phyloP scores from a whole-genome alignment of 2,113 vertebrate species.

The Pitta sordida region DNA sequence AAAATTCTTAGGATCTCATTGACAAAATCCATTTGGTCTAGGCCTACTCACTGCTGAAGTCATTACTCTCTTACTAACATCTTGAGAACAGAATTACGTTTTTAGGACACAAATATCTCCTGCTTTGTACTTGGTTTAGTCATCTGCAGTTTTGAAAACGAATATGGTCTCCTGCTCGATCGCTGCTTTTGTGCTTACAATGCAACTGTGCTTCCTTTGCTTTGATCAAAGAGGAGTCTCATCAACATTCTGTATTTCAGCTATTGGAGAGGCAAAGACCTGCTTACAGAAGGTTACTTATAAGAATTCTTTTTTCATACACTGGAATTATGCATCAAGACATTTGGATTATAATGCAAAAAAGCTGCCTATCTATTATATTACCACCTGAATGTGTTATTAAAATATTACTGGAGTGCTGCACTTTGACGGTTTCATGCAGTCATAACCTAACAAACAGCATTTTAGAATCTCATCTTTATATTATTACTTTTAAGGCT shows the following conservation, averaged over 20 bases:
- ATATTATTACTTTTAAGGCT: slow-evolving; percentile 67
- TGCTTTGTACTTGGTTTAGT: neutral
- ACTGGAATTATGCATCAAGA: slow-evolving; percentile 53
- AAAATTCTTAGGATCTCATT: neutral
- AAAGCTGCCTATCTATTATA: slow-evolving; percentile 44
- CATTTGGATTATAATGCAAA: slow-evolving; percentile 50
- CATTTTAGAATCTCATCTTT: slow-evolving; percentile 54
- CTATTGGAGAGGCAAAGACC: slow-evolving; percentile 51
- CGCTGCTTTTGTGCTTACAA: neutral
- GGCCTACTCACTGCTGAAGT: neutral
- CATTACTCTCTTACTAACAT: neutral
- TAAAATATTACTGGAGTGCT: slow-evolving; percentile 67
- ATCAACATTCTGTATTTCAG: neutral
- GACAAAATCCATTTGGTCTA: neutral
- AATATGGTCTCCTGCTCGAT: neutral
- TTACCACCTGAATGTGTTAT: slow-evolving; percentile 51
- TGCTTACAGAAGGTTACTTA: slow-evolving; percentile 34
- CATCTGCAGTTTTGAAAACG: neutral
- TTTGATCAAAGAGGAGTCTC: neutral
- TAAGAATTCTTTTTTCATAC: neutral
- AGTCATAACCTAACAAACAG: slow-evolving; percentile 31
- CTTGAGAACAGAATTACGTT: neutral
- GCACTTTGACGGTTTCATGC: slow-evolving; percentile 68
- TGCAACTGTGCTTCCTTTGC: neutral
- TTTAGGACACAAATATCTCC: neutral